Percentiles rank a stretch among this genome's conserved stretches.
Evolutionary conservation across 2,888 invertebrate genomes (phyloP).

Genomic region (Drosophila putrida): DNA sequence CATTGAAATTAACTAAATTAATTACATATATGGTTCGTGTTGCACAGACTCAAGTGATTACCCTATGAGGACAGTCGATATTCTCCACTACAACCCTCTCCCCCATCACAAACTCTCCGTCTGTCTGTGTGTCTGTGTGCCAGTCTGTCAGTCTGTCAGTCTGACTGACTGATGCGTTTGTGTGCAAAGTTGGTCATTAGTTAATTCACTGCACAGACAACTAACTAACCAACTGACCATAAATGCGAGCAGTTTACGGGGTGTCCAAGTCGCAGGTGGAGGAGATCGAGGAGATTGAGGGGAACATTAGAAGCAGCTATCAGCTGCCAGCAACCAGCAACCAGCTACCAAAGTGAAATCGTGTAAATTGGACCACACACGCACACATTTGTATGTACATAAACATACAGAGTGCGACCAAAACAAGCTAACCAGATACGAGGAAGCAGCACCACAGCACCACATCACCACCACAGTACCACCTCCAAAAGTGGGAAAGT

Average conservation of each 20-base stretch:
- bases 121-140: conserved; percentile 5
- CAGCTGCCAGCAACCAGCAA: conserved; percentile 39
- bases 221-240: conserved; percentile 69
- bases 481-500: conserved; percentile 57
- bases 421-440: conserved; percentile 49
- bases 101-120: neutral
- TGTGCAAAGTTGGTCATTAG: conserved; percentile 73
- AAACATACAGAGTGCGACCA: conserved; percentile 8
- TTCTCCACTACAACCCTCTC: neutral
- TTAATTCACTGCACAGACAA: conserved; percentile 74
- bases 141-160: neutral
- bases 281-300: neutral
- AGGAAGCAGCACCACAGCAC: conserved; percentile 3
- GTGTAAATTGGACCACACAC: conserved; percentile 81
- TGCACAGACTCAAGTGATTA: conserved; percentile 52
- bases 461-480: conserved; percentile 26
- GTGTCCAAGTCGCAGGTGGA: neutral
- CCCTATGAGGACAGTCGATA: conserved; percentile 35
- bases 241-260: conserved; percentile 54
- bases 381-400: conserved; percentile 37
- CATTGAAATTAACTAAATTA: conserved; percentile 61
- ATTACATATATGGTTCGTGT: conserved; percentile 52
- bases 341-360: conserved; percentile 71
- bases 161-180: conserved; percentile 21
- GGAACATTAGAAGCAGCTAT: conserved; percentile 58